Conservation (phyloP, 1,140 invertebrate species). For the Ericerus pela region DNA sequence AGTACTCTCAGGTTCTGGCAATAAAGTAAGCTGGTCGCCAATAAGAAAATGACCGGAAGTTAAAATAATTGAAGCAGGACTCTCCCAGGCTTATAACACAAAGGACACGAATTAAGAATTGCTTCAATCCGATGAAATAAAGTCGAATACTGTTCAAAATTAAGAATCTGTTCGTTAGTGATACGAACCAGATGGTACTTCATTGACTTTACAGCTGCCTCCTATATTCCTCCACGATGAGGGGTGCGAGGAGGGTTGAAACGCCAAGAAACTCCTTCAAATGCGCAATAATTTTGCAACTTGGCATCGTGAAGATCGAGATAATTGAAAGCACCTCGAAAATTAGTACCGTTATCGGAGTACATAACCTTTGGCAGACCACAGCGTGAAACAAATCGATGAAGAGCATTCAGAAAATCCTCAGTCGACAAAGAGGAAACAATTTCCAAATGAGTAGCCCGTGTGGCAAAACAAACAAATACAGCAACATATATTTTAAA, state of each 20-base stretch:
- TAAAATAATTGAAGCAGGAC: no score
- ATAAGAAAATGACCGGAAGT: conserved; percentile 27
- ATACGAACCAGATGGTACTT: conserved; percentile 20
- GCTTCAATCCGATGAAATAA: conserved; percentile 24
- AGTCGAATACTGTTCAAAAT: conserved; percentile 28
- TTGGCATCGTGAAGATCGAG: not conserved
- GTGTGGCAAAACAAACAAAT: conserved; percentile 33
- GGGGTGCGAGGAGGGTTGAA: not conserved
- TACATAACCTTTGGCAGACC: conserved; percentile 27
- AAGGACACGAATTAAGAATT: conserved; percentile 26
- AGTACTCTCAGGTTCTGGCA: conserved; percentile 3
- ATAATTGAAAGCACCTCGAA: not conserved
- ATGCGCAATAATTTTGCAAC: not conserved
- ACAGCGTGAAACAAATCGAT: conserved; percentile 30
- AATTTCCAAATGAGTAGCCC: conserved; percentile 32
- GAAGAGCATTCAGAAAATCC: conserved; percentile 29
- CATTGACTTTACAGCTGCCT: conserved; percentile 22
- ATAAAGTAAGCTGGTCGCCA: conserved; percentile 14
- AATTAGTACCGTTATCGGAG: conserved; percentile 27
- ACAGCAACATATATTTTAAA: conserved; percentile 31
- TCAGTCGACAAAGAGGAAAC: conserved; percentile 29
- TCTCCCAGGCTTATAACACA: conserved; percentile 22
- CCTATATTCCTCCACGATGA: conserved; percentile 22
- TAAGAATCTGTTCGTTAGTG: conserved; percentile 17
- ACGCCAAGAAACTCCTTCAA: no score